Evolutionary conservation across 2,888 invertebrate genomes (phyloP), one percentile per base, ranked within the genome.

Genomic region (Nasonia oneida): DNA sequence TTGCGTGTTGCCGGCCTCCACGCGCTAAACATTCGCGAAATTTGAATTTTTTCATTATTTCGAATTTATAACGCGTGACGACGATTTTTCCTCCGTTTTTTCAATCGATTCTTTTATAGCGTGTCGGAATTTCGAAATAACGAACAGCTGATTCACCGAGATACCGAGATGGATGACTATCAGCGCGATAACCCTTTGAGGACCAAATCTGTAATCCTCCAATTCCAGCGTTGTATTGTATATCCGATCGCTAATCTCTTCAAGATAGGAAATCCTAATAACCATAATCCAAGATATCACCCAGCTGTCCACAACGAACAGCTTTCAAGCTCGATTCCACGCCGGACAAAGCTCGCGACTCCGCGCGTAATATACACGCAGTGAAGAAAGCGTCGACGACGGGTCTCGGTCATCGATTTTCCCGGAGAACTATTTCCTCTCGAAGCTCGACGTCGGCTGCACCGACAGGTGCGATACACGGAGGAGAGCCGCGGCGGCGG

Each of bases 341-440:
- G 42, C 6, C 6, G 6, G 42, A 42, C 42, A 42, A 42, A 42
- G 42, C 42, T 39, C 39, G 39, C 42, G 42, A 6, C 42, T 12
- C 47, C 47, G 47, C n/a, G 5, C 23, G 6, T 61, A 61, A 47
- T n/a, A n/a, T 23, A 15, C 6, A 57, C n/a, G 18, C 1, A n/a
- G n/a, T 23, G 8, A 61, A 61, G n/a, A 61, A 61, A 18, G 57
- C 57, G n/a, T 37, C 4, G 37, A 0, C 57, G 57, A 23, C 57
- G 57, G 23, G 6, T n/a, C 57, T n/a, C 57, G 57, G 47, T 8
- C 89, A 90, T 91, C 90, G 90, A 91, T 91, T 91, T 90, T 71
- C 88, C 88, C 87, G 87, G 83, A 86, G 88, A 88, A 89, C 89
- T 88, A 90, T 90, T 91, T 90, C 88, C 89, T 89, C 88, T 87